Evolutionary conservation across 2,113 vertebrate species (phyloP).

Genomic region (Cercocebus atys): DNA sequence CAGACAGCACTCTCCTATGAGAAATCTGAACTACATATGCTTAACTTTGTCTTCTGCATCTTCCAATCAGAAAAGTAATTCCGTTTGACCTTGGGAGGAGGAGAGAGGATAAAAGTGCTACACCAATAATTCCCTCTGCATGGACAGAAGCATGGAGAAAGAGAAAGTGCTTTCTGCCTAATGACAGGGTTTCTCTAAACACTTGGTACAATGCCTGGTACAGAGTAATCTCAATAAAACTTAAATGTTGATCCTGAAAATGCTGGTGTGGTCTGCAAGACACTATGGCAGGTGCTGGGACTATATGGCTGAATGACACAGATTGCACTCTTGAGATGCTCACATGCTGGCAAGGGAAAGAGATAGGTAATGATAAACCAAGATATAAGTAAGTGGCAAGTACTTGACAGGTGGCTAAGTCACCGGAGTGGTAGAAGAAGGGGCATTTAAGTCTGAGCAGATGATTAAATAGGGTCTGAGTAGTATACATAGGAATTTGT

Average conservation of each 20-base stretch:
- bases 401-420: neutral
- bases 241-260: neutral
- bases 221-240: too few relatives aligned
- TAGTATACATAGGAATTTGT: neutral
- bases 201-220: neutral
- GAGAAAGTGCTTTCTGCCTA: neutral
- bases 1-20: neutral
- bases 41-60: neutral
- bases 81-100: neutral
- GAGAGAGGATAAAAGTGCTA: neutral
- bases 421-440: neutral
- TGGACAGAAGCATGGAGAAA: neutral
- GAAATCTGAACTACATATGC: neutral
- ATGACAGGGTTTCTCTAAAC: neutral
- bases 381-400: neutral
- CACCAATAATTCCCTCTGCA: too few relatives aligned
- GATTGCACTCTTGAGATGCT: neutral
- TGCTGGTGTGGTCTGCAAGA: neutral
- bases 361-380: neutral
- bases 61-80: neutral
- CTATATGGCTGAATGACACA: neutral
- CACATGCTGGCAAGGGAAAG: neutral
- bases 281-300: neutral
- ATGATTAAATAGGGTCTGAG: neutral
- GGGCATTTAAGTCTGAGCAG: neutral